Evolutionary conservation across 1,140 invertebrate genomes (phyloP), one percentile per base, ranked within the genome.

Genomic region (Pseudomyrmex cubaensis): DNA sequence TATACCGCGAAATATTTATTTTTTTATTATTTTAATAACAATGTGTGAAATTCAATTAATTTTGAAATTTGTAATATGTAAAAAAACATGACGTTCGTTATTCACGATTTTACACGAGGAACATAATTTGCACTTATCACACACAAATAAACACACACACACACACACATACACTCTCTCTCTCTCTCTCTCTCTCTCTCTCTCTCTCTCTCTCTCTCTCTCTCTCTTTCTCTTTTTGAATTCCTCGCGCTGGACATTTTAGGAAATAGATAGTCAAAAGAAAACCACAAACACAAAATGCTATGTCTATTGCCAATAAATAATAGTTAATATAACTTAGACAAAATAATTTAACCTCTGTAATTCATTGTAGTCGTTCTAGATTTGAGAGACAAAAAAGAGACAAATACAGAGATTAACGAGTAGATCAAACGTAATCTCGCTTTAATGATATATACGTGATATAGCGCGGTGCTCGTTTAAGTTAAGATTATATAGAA

Each of bases 351-450:
- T 46, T 57, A 69, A 17, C 54, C 15, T 50, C 15, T 20, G 9
- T 25, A 15, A 70, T 48, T n/a, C 54, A n/a, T 70, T 54, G 15
- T 50, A 62, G 3, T 62, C 10, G 73, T 70, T 20, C 66, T 13
- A 25, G 46, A 59, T 12, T 15, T 44, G 13, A 15, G 22, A 12
- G 5, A 48, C 10, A 35, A 70, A 72, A 70, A 70, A 80, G n/a
- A 25, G 44, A 59, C n/a, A 17, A 72, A 59, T 59, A 35, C 20
- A 7, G 46, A 72, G 76, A 80, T 80, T 70, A 80, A 72, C 66
- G 35, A 59, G n/a, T 54, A 57, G 76, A 52, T 80, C 66, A 66
- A 80, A 70, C 72, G 66, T 72, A 70, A 78, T 70, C 76, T 70
- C 35, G 44, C 54, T 70, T 70, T 35, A 35, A 35, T 7, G 35